phyloP scores from a whole-genome alignment of 1,140 invertebrate species.

The Diuraphis noxia region DNA sequence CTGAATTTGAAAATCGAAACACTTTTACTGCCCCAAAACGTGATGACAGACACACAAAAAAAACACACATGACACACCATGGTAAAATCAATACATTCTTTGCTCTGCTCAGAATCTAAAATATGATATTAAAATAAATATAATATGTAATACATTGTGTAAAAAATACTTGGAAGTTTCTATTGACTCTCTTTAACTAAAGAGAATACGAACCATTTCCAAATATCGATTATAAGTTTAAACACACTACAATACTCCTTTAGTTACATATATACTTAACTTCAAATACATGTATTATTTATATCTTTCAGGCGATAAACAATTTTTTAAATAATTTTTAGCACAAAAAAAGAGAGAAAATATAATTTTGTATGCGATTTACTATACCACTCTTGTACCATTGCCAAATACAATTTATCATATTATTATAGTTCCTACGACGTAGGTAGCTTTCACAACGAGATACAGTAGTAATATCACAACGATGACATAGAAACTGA shows the following conservation, averaged over 20 bases:
- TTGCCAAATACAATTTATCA: neutral
- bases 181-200: neutral
- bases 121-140: neutral
- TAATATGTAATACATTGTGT: neutral
- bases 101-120: no score
- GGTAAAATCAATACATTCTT: no score
- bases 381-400: neutral
- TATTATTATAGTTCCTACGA: neutral
- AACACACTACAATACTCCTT: neutral
- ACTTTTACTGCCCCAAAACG: no score
- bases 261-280: neutral
- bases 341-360: neutral
- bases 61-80: no score
- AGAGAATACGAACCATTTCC: neutral
- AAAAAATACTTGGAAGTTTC: neutral
- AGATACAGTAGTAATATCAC: neutral
- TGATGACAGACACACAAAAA: no score
- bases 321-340: neutral
- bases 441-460: neutral
- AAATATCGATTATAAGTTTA: neutral
- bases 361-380: neutral
- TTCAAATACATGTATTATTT: neutral
- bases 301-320: neutral
- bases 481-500: neutral
- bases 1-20: no score